Evolutionary conservation across 2,888 invertebrate genomes (phyloP).

Genomic region (Chrysolina haemoptera): DNA sequence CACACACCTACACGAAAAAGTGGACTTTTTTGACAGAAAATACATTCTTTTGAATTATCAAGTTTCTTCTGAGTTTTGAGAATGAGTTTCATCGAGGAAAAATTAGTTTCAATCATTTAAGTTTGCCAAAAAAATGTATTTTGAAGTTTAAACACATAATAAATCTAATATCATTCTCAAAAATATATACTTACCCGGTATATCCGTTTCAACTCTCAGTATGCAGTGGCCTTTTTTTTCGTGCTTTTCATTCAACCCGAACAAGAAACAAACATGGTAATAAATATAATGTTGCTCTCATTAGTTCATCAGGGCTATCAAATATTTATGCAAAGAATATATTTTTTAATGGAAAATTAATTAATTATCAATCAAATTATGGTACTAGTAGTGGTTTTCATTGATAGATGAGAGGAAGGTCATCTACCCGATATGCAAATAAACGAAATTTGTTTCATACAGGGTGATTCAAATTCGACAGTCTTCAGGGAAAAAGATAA

Average conservation of each 20-base stretch:
- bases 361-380: background rate
- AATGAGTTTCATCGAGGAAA: too few species aligned
- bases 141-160: too few species aligned
- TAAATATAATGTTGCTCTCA: conserved; percentile 6
- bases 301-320: conserved; percentile 17
- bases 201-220: background rate
- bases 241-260: background rate
- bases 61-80: too few species aligned
- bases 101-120: too few species aligned
- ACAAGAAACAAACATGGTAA: conserved; percentile 14
- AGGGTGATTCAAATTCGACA: background rate
- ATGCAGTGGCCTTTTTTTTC: background rate
- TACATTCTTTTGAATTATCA: too few species aligned
- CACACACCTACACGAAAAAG: too few species aligned
- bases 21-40: too few species aligned
- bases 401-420: conserved; percentile 2
- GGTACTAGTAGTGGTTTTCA: background rate
- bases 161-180: too few species aligned
- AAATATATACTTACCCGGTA: too few species aligned
- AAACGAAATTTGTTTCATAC: background rate
- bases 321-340: background rate
- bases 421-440: background rate
- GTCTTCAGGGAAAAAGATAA: too few species aligned
- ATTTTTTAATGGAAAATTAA: background rate
- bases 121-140: too few species aligned